These are phyloP conservation scores for Caenorhabditis tropicalis DNA, from an alignment of 1,140 invertebrate genomes.

Conservation along the genomic window DNA sequence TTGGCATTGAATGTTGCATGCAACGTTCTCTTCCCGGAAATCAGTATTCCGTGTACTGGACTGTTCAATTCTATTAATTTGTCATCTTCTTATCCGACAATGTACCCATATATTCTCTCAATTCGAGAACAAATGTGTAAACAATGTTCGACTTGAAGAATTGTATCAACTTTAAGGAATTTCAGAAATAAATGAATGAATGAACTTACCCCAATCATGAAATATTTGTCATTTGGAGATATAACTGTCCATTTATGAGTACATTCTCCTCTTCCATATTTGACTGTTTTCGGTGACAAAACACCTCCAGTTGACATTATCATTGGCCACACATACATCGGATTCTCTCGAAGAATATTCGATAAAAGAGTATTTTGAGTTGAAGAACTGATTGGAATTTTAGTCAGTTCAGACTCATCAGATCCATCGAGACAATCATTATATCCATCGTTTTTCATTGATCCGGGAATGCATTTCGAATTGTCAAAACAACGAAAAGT, in stretches of 20 bases:
- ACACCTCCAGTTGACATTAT: background rate
- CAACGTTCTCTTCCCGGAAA: background rate
- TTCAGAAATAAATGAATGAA: background rate
- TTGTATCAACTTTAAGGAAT: too few species aligned
- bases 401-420: background rate
- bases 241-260: background rate
- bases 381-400: background rate
- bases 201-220: background rate
- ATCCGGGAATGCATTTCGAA: constrained; percentile 3
- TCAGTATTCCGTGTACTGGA: background rate
- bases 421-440: constrained; percentile 23
- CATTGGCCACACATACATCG: constrained; percentile 19
- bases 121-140: background rate
- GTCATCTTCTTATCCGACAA: background rate
- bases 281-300: background rate
- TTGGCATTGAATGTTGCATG: background rate
- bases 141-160: background rate
- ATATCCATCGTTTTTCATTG: background rate
- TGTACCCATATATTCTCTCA: background rate
- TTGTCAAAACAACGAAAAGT: constrained; percentile 31
- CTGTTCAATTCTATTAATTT: background rate
- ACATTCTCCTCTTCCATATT: constrained; percentile 21
- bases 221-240: constrained; percentile 2
- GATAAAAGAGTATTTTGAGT: background rate
- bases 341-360: background rate